A percentile compares a stretch with the other conserved stretches of the same genome.
Evolutionary conservation across 2,888 invertebrate genomes (phyloP).

Genomic region (Lamellibrachia columna): DNA sequence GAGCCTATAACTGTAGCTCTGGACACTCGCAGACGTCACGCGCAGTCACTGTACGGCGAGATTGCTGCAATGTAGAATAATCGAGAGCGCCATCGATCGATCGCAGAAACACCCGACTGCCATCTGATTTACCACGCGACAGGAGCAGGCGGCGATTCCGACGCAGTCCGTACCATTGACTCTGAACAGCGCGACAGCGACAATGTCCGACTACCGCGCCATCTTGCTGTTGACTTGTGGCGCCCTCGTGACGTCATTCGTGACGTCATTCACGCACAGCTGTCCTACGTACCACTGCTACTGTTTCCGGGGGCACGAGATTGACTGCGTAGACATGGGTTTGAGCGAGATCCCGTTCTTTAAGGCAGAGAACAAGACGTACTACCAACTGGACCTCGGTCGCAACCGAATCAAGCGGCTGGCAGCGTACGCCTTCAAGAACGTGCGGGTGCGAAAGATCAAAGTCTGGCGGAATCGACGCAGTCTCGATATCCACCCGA

Average conservation of each 20-base stretch:
- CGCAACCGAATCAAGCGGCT: slow-evolving; percentile 32
- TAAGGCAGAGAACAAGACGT: slow-evolving; percentile 34
- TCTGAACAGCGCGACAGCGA: background rate
- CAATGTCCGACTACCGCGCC: slow-evolving; percentile 1
- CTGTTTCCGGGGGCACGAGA: slow-evolving; percentile 29
- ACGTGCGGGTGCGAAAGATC: slow-evolving; percentile 34
- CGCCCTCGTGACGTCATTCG: background rate
- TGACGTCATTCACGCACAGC: slow-evolving; percentile 24
- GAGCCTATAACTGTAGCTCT: background rate
- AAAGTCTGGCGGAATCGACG: slow-evolving; percentile 37
- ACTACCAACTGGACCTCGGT: slow-evolving; percentile 35
- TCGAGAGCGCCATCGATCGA: background rate
- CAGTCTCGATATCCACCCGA: slow-evolving; percentile 32
- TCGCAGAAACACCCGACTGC: background rate
- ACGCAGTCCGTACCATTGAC: background rate
- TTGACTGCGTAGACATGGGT: slow-evolving; percentile 34
- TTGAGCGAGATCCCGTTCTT: slow-evolving; percentile 28
- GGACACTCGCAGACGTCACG: background rate
- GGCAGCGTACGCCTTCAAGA: slow-evolving; percentile 32
- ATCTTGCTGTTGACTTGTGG: slow-evolving; percentile 16
- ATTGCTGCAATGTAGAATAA: slow-evolving; percentile 1
- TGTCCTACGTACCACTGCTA: slow-evolving; percentile 31
- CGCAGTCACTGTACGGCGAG: background rate
- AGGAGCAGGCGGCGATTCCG: background rate
- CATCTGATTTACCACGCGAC: background rate